A percentile compares a stretch with the other conserved stretches of the same genome.
phyloP scores from a whole-genome alignment of 2,888 invertebrate genomes.

The Pseudococcus longispinus region DNA sequence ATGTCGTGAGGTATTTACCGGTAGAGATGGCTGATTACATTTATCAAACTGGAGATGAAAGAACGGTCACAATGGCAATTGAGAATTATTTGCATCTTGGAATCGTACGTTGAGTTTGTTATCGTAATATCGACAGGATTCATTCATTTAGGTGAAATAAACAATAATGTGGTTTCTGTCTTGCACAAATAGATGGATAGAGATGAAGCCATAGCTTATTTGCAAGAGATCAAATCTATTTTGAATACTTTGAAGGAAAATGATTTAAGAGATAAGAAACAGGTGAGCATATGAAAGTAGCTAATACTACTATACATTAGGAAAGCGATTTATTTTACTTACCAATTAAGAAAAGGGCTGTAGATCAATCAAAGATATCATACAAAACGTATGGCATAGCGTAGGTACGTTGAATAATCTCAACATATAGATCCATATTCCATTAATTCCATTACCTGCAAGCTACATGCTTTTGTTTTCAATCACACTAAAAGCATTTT shows the following conservation, averaged over 20 bases:
- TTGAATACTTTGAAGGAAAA: conserved; percentile 27
- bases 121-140: no score
- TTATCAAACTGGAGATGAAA: conserved; percentile 82
- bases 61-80: conserved; percentile 77
- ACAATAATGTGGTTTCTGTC: not conserved
- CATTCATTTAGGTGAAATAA: not conserved
- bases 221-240: conserved; percentile 54
- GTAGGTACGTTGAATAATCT: no score
- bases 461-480: not conserved
- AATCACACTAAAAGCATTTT: not conserved
- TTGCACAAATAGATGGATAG: conserved; percentile 54
- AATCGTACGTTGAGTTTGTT: conserved; percentile 67
- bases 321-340: no score
- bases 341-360: no score
- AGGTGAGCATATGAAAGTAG: not conserved
- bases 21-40: conserved; percentile 83
- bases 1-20: conserved; percentile 65
- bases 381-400: no score
- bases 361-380: no score
- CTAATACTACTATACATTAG: no score
- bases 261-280: conserved; percentile 46
- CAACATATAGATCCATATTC: no score
- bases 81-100: conserved; percentile 80
- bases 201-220: conserved; percentile 57
- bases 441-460: no score